A percentile compares a stretch with the other conserved stretches of the same genome.
Evolutionary conservation across 2,888 invertebrate species (phyloP).

Genomic region (Drosophila kuntzei): DNA sequence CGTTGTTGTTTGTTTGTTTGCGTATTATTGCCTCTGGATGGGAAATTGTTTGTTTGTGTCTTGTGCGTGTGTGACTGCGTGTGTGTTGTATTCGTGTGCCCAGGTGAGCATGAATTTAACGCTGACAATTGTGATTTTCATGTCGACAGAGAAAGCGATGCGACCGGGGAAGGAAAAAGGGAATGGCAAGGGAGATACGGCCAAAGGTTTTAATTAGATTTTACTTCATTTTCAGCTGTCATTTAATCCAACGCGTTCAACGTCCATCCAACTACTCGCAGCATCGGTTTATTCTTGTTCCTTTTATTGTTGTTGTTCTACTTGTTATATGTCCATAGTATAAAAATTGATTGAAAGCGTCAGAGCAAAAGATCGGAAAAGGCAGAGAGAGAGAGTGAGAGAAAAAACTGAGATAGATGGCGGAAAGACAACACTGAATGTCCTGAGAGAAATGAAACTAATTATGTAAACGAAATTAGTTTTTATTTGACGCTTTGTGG

Average conservation of each 20-base stretch:
- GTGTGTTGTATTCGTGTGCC: constrained; percentile 32
- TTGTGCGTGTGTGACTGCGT: constrained; percentile 28
- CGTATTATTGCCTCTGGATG: constrained; percentile 64
- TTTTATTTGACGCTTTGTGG: constrained; percentile 8
- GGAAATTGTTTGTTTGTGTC: constrained; percentile 60
- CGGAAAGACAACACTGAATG: background rate
- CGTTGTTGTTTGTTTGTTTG: constrained; percentile 62
- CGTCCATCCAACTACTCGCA: constrained; percentile 18
- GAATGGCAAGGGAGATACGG: background rate
- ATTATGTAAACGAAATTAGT: constrained; percentile 22
- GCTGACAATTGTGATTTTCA: constrained; percentile 77
- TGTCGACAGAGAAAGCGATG: constrained; percentile 17
- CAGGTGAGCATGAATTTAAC: constrained; percentile 59
- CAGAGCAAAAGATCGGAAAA: background rate
- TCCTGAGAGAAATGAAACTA: constrained; percentile 5
- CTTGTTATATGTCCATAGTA: constrained; percentile 13
- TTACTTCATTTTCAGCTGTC: constrained; percentile 63
- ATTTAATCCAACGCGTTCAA: constrained; percentile 43
- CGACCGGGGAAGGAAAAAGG: background rate
- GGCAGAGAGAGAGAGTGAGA: background rate
- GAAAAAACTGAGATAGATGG: background rate
- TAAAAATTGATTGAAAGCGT: constrained; percentile 25
- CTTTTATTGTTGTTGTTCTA: constrained; percentile 1
- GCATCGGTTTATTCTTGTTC: too few species aligned
- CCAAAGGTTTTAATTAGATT: constrained; percentile 72